Base-by-base conservation (phyloP, 2,888 invertebrate species). In the Periphyllus acericola region DNA sequence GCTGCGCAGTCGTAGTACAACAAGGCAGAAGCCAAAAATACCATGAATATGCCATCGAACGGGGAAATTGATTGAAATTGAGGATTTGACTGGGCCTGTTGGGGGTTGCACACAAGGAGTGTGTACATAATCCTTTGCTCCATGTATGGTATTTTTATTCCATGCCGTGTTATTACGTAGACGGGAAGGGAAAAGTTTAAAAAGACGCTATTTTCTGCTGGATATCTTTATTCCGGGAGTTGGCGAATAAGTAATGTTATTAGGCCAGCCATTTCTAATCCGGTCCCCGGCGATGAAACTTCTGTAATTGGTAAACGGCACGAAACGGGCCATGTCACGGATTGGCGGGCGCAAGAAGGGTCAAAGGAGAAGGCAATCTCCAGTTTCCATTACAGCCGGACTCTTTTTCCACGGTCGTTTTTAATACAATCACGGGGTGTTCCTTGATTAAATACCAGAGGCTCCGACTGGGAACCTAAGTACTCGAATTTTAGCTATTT, bases 211-310 rank as follows among this genome's bases (percentile, higher is more conserved):
- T 74, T 87, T 75, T 74, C 87, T 60, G 25, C 34, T 6, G 46
- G 87, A 87, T 87, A 81, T 87, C 81, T 80, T 74, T 81, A 74
- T 81, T 40, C 34, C 32, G 60, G 66, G 32, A 36, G 68, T 68
- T 32, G 81, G 80, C 87, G 87, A 87, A 87, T 81, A 87, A 87
- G 87, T 87, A 87, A 87, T 87, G 87, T 87, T 81, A 87, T 87
- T 87, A 87, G 81, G 74, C 87, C 80, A 21, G 55, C 68, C 72
- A 40, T 86, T 86, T 80, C 86, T 86, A 86, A 86, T 80, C 72
- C 87, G 74, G 55, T 74, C 74, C 87, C 87, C 74, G 80, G 79
- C 80, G 74, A 87, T 74, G 87, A 87, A 81, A 87, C 87, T 87
- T 87, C 80, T 40, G 81, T 81, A 87, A 87, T 87, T 87, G 87